Evolutionary conservation across 2,888 invertebrate genomes (phyloP).

Genomic region (Biston stratarius): DNA sequence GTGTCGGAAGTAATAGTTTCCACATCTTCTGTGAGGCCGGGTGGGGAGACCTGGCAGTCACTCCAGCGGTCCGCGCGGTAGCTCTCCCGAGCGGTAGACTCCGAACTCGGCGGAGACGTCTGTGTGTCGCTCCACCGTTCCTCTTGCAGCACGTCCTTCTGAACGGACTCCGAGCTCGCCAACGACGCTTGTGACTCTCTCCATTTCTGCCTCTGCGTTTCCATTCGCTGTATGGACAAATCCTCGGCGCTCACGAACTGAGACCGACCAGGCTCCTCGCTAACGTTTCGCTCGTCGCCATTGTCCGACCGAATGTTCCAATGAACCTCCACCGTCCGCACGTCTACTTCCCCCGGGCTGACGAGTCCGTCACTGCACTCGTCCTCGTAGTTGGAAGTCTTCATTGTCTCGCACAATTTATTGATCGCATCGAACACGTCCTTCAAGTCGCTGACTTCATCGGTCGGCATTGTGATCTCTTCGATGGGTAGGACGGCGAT

Average conservation of each 20-base stretch:
- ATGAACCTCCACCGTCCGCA: slow-evolving; percentile 26
- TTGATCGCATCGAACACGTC: slow-evolving; percentile 84
- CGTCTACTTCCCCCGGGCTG: slow-evolving; percentile 35
- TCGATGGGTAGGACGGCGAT: slow-evolving; percentile 63
- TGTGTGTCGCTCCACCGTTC: slow-evolving; percentile 53
- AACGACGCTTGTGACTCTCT: slow-evolving; percentile 48
- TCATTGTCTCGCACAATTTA: slow-evolving; percentile 80
- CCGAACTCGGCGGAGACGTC: slow-evolving; percentile 37
- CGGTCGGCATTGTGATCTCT: slow-evolving; percentile 61
- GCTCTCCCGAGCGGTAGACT: slow-evolving; percentile 27
- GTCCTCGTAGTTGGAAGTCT: slow-evolving; percentile 65
- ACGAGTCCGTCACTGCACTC: slow-evolving; percentile 38
- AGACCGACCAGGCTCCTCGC: slow-evolving; percentile 40
- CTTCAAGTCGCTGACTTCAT: slow-evolving; percentile 74
- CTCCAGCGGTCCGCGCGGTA: slow-evolving; percentile 52
- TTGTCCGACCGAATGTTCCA: slow-evolving; percentile 8
- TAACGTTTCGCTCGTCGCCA: slow-evolving; percentile 13
- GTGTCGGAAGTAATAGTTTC: slow-evolving; percentile 55
- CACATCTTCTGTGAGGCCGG: slow-evolving; percentile 51
- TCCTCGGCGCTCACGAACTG: slow-evolving; percentile 61
- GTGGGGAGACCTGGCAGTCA: slow-evolving; percentile 62
- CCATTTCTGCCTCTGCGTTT: slow-evolving; percentile 38
- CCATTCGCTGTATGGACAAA: slow-evolving; percentile 48
- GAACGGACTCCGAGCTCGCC: slow-evolving; percentile 58
- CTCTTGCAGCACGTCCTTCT: slow-evolving; percentile 54